Evolutionary conservation across 2,888 invertebrate species (phyloP), one percentile per base, ranked within the genome.

Genomic region (Tanypteryx hageni): DNA sequence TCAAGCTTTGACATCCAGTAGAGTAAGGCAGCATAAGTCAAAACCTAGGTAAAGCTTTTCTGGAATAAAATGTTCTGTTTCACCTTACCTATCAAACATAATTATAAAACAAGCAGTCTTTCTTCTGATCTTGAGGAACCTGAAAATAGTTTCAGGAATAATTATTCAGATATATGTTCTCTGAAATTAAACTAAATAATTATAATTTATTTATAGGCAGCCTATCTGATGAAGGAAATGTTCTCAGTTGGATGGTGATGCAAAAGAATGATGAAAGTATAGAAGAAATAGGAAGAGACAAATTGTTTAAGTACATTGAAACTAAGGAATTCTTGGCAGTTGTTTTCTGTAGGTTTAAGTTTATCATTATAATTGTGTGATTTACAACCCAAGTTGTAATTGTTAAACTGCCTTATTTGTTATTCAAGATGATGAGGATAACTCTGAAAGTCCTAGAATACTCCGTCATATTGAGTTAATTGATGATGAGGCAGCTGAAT

Each of bases 251-350:
- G 99, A 98, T 99, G 96, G 96, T 98, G 93, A 97, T 97, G 95
- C 98, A 99, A 95, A 98, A 98, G 95, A 97, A 97, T 95, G 98
- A 99, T 95, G 98, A 98, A 95, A 98, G 98, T 94, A 98, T 99
- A 94, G 98, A 98, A 95, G 98, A 98, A 95, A 98, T 99, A 93
- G 97, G 98, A 94, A 96, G 99, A 94, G 98, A 98, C 92, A 96
- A 97, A 94, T 96, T 99, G 82, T 97, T 97, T 94, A 97, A 98
- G 94, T 98, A 98, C 95, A 98, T 99, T 94, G 98, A 97, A 94
- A 97, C 97, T 61, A 98, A 98, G 95, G 98, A 99, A 95, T 99
- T 98, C 95, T 96, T 99, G 94, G 98, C 98, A 85, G 98, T 99
- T 92, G 96, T 98, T 93, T 99, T 98, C 95, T 99, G 98, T 98